phyloP scores from a whole-genome alignment of 2,113 vertebrate genomes.

The Odobenus rosmarus region DNA sequence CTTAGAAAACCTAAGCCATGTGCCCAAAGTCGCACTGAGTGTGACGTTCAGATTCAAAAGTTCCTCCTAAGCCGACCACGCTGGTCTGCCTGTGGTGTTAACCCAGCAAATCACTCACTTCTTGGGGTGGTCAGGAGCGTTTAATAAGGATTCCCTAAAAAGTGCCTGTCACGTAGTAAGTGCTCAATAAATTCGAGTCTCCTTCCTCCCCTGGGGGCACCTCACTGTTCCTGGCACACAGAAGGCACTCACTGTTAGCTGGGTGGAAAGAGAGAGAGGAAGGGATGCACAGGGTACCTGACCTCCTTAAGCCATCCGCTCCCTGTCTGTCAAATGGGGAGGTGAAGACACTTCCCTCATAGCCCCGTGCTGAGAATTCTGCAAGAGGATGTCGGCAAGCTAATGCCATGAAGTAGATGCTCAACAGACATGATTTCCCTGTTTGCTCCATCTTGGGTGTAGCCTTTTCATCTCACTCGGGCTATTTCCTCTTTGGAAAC shows the following conservation, averaged over 20 bases:
- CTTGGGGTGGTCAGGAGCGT: not conserved
- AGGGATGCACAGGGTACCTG: not conserved
- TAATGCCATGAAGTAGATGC: not conserved
- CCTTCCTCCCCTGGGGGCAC: not conserved
- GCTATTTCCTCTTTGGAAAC: not conserved
- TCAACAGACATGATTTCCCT: not conserved
- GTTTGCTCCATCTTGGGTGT: not conserved
- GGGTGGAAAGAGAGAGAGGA: not conserved
- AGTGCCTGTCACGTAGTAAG: not conserved
- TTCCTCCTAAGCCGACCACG: not conserved
- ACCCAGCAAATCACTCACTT: not conserved
- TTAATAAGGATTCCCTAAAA: not conserved
- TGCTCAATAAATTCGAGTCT: not conserved
- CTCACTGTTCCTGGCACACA: not conserved
- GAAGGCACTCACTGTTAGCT: not conserved
- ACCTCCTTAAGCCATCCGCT: not conserved
- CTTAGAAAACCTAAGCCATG: not conserved
- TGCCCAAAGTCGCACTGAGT: not conserved
- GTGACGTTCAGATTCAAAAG: not conserved
- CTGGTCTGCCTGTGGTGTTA: not conserved
- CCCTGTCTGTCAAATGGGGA: not conserved
- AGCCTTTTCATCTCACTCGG: not conserved
- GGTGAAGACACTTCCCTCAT: not conserved
- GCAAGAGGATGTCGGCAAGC: not conserved
- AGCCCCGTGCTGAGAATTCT: not conserved